phyloP scores from a whole-genome alignment of 2,888 invertebrate genomes.

The Trachelus stipa region DNA sequence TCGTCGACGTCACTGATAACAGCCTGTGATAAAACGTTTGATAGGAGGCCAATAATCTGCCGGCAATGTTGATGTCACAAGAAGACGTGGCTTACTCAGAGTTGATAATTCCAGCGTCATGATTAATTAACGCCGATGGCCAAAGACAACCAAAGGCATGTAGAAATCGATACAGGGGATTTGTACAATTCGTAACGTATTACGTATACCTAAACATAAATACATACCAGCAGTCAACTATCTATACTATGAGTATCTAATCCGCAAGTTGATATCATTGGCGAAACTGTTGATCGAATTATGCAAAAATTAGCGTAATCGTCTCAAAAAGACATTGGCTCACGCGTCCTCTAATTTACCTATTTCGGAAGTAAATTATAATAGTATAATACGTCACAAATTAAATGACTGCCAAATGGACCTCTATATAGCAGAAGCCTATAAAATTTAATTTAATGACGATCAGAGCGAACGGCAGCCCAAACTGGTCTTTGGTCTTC shows the following conservation, averaged over 20 bases:
- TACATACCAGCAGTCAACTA: too few species aligned
- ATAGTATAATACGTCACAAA: constrained; percentile 49
- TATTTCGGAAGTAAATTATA: constrained; percentile 44
- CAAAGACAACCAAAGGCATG: not conserved
- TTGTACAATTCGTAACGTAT: not conserved
- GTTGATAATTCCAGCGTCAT: constrained; percentile 19
- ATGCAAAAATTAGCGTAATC: too few species aligned
- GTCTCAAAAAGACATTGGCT: too few species aligned
- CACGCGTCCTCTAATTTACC: not conserved
- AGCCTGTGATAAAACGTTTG: not conserved
- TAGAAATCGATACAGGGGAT: not conserved
- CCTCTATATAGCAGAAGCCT: constrained; percentile 26
- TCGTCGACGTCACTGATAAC: constrained; percentile 18
- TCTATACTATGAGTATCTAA: too few species aligned
- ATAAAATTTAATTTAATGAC: constrained; percentile 55
- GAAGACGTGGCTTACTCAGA: constrained; percentile 9
- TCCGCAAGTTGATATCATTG: too few species aligned
- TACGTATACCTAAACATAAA: not conserved
- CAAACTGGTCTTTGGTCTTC: too few species aligned
- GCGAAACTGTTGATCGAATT: too few species aligned
- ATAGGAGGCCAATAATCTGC: not conserved
- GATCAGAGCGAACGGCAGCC: constrained; percentile 30
- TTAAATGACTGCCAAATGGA: constrained; percentile 36
- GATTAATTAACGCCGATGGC: constrained; percentile 5
- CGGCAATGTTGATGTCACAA: constrained; percentile 3